A percentile compares a stretch with the other conserved stretches of the same genome.
These are phyloP conservation scores for Metellina segmentata DNA, from an alignment of 2,888 invertebrate genomes.

Conservation along the genomic window DNA sequence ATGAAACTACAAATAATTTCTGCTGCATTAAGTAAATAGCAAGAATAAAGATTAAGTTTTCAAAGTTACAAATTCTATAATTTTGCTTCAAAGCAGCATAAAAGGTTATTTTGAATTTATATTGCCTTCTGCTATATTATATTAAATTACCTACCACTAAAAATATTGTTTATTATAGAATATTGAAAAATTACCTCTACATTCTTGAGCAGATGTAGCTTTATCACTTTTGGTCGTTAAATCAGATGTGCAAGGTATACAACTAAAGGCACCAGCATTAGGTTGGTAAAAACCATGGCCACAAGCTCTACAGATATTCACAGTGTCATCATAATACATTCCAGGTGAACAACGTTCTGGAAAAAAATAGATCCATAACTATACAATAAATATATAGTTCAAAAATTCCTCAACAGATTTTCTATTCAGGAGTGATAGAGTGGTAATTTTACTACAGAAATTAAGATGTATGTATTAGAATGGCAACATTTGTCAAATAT, in stretches of 20 bases:
- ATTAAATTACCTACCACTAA: no score
- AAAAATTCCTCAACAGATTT: not conserved
- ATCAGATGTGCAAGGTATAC: conserved; percentile 92
- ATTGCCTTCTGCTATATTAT: no score
- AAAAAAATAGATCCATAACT: not conserved
- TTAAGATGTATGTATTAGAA: not conserved
- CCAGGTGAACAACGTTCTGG: conserved; percentile 94
- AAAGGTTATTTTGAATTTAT: no score
- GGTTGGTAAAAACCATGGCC: conserved; percentile 97
- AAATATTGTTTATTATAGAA: not conserved
- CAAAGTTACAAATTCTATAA: no score
- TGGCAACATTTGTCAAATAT: not conserved
- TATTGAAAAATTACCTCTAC: conserved; percentile 77
- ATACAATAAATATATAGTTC: not conserved
- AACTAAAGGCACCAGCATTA: conserved; percentile 93
- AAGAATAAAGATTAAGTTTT: no score
- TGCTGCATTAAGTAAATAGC: no score
- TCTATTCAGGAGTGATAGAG: not conserved
- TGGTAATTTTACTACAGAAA: no score
- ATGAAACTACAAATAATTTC: no score
- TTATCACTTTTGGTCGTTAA: conserved; percentile 95
- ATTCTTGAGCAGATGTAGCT: conserved; percentile 86
- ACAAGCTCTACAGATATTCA: conserved; percentile 93
- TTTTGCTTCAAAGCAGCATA: no score
- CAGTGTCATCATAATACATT: conserved; percentile 94